phyloP scores from a whole-genome alignment of 2,797 vertebrate species.

The Galaxias olidus region DNA sequence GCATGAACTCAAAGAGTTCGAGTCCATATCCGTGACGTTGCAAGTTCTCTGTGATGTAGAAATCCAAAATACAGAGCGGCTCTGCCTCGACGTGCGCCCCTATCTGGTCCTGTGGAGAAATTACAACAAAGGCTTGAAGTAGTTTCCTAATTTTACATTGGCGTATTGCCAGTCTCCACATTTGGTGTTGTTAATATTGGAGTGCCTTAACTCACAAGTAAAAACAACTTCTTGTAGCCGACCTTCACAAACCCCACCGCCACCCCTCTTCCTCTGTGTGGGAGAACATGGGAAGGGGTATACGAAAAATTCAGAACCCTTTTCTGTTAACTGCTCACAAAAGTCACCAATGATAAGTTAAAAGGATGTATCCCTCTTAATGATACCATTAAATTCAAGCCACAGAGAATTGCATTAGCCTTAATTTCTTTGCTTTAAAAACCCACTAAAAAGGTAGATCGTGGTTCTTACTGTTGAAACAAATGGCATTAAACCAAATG shows the following conservation, averaged over 20 bases:
- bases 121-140: conserved; percentile 20
- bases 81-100: conserved; percentile 88
- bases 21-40: conserved; percentile 87
- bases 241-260: conserved; percentile 89
- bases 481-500: no score
- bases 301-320: background rate
- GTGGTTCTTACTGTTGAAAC: no score
- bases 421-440: no score
- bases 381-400: no score
- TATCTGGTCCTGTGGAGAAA: conserved; percentile 75
- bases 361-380: no score
- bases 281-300: background rate
- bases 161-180: no score
- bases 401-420: no score
- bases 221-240: conserved; percentile 92
- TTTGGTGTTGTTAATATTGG: background rate
- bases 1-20: conserved; percentile 88
- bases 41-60: conserved; percentile 85
- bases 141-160: no score
- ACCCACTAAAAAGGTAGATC: no score
- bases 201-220: conserved; percentile 74
- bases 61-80: conserved; percentile 89
- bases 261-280: conserved; percentile 71
- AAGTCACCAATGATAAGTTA: no score
- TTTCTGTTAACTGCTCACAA: no score